phyloP scores from a whole-genome alignment of 37 sponge, comb jelly and placozoan species.

The Beroe forskalii region DNA sequence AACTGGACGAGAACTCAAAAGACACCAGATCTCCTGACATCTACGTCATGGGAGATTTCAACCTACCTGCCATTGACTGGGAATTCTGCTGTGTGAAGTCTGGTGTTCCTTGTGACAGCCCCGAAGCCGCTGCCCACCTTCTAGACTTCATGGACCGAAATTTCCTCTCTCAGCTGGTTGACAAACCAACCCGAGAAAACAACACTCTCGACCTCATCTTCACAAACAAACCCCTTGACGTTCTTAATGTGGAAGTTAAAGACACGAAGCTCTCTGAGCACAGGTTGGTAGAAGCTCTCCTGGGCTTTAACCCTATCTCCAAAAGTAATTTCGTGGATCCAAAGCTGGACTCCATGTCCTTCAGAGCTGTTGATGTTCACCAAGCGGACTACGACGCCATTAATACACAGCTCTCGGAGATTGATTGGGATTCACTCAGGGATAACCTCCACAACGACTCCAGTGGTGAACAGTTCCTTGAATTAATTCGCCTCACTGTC shows the following conservation, averaged over 20 bases:
- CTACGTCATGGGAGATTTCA: constrained; percentile 14
- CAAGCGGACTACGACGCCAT: neutral
- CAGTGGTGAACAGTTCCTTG: neutral
- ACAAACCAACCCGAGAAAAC: neutral
- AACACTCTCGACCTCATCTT: constrained; percentile 1
- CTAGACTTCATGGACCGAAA: neutral
- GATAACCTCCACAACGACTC: neutral
- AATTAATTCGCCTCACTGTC: neutral
- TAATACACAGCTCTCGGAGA: neutral
- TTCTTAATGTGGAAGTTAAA: too few species aligned
- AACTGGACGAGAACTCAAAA: neutral
- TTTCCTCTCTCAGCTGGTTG: neutral
- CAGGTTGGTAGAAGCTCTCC: neutral
- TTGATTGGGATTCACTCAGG: neutral
- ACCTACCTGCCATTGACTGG: constrained; percentile 36
- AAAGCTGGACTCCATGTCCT: neutral
- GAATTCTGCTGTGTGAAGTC: too few species aligned
- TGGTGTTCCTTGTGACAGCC: too few species aligned
- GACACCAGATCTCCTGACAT: neutral
- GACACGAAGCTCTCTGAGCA: neutral
- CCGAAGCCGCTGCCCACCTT: neutral
- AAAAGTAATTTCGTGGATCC: too few species aligned
- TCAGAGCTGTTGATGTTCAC: neutral
- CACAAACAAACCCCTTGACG: neutral
- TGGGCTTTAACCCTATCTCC: neutral